Evolutionary conservation across 2,797 vertebrate species (phyloP), one percentile per base, ranked within the genome.

Genomic region (Adelosebastes latens): DNA sequence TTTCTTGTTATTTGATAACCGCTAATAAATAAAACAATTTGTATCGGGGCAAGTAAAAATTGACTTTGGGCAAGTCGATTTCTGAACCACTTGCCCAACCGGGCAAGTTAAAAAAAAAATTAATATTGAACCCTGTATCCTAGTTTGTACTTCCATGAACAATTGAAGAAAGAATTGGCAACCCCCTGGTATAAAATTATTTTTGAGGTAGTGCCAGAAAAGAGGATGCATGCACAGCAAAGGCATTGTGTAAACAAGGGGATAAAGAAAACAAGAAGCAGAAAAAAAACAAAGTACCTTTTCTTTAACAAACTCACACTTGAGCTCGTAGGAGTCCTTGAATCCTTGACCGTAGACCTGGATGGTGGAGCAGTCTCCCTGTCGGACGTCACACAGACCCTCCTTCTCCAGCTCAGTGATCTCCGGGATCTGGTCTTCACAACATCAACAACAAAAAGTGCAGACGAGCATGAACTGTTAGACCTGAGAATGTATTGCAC

Each of bases 301-400:
- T 89, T 97, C 94, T 90, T 95, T 96, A 77, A 94, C 94, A 90
- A 99, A 92, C 96, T 99, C 97, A 97, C 98, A 99, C 92, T 95
- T 97, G 90, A 97, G 93, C 79, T 94, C 94, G 52, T 93, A 83
- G 29, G 95, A 96, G 77, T 96, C 93, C 82, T 88, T 96, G 93
- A 99, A 99, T 75, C 96, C 95, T 7, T 92, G 95, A 27, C 97
- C 97, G 36, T 94, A 93, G 77, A 96, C 94, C 88, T 91, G 96
- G 56, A 97, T 77, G 20, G 87, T 90, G 42, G 94, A 92, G 89
- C 97, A 99, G 82, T 95, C 93, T 32, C 93, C 90, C 74, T 94
- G 94, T 9, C 69, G 94, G 73, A 97, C 79, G 71, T 99, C 91
- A 22, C 97, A 98, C n/a, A 98, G 94, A 73, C 97, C 97, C 71